A percentile compares a stretch with the other conserved stretches of the same genome.
Evolutionary conservation across 2,888 invertebrate species (phyloP).

Genomic region (Scaptomyza reducta): DNA sequence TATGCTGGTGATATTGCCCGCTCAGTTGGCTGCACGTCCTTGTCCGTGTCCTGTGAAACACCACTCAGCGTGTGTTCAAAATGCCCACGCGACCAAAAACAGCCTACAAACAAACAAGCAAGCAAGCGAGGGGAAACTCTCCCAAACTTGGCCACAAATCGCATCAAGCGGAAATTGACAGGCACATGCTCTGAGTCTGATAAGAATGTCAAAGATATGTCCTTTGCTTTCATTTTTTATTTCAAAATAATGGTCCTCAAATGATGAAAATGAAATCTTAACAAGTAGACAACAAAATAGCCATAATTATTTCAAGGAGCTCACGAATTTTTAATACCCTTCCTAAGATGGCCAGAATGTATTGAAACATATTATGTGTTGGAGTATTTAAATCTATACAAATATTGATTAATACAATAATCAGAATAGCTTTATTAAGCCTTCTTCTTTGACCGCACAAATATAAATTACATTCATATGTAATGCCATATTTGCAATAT

Average conservation of each 20-base stretch:
- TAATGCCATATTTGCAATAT: not conserved
- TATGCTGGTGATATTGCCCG: conserved; percentile 78
- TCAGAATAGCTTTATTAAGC: not conserved
- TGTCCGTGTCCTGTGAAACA: conserved; percentile 51
- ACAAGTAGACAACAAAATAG: not conserved
- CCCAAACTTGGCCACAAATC: conserved; percentile 23
- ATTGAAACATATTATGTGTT: not conserved
- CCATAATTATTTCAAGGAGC: too few species aligned
- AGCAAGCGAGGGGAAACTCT: not conserved
- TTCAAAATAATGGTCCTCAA: conserved; percentile 23
- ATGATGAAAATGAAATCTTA: conserved; percentile 25
- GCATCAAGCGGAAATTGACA: conserved; percentile 58
- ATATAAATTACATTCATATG: not conserved
- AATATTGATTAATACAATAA: not conserved
- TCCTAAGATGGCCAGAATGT: not conserved
- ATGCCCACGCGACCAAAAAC: conserved; percentile 64
- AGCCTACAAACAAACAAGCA: conserved; percentile 10
- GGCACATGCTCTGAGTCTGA: conserved; percentile 19
- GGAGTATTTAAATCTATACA: not conserved
- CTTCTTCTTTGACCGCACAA: not conserved
- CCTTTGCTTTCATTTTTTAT: conserved; percentile 17
- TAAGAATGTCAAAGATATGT: conserved; percentile 32
- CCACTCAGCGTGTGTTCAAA: conserved; percentile 56
- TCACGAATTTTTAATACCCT: conserved; percentile 1
- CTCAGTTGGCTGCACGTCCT: conserved; percentile 75